Evolutionary conservation across 2,113 vertebrate genomes (phyloP), one percentile per base, ranked within the genome.

Genomic region (Pelusios castaneus): DNA sequence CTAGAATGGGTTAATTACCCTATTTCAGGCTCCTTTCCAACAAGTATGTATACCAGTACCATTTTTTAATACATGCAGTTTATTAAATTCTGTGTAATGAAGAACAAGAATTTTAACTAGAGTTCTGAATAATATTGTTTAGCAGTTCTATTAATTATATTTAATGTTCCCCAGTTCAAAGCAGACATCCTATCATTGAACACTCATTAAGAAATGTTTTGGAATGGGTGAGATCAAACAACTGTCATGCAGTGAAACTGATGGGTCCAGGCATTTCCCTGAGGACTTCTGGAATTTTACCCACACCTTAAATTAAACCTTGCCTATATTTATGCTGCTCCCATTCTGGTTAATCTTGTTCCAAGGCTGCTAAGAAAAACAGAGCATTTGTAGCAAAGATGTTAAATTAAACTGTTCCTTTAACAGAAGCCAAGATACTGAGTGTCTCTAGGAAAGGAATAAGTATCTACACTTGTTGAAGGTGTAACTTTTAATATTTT

Each of bases 241-340:
- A 34, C 67, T 52, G 0, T 1, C 82, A 8, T 27, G 89, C 60
- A 38, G 76, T 45, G 51, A 10, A 6, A 43, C 9, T 0, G 0
- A 19, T 88, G 17, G 27, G 38, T 0, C 0, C 5, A 86, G 85
- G 2, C 27, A 82, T 84, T 75, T 19, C 34, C 16, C 16, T 1
- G 67, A 55, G 8, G 58, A 81, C 85, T 86, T 92, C 27, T 90
- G 58, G 31, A 92, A 27, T 52, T 81, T 58, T 54, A 27, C 84
- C 2, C 3, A 34, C 80, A n/a, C 27, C 84, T 85, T 13, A 70
- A 54, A n/a, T n/a, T n/a, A n/a, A 52, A 87, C 85, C 70, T n/a
- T 85, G 47, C 24, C 38, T 34, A 73, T 67, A 67, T 22, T 2
- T 2, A 82, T 80, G 70, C 34, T 51, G 43, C 8, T 24, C 12